Evolutionary conservation across 1,140 invertebrate species (phyloP).

Genomic region (Macrotrachela quadricornifera): DNA sequence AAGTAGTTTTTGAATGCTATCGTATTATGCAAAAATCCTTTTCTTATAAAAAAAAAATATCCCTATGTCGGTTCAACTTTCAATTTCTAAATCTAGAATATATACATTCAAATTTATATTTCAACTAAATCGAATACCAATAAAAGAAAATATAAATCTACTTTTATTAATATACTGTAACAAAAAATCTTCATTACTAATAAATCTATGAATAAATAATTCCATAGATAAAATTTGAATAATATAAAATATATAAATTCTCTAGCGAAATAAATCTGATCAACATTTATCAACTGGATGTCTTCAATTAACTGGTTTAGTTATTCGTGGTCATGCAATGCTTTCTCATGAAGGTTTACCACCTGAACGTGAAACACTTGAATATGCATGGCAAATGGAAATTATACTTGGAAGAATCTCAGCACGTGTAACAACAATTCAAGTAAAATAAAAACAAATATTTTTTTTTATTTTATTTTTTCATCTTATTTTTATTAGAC

Average conservation of each 20-base stretch:
- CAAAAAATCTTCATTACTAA: too few species aligned
- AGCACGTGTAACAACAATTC: conserved; percentile 34
- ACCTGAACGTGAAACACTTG: conserved; percentile 73
- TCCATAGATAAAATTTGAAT: too few species aligned
- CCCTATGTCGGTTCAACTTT: too few species aligned
- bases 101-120: too few species aligned
- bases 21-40: too few species aligned
- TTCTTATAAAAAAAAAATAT: too few species aligned
- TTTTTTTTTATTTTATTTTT: not conserved
- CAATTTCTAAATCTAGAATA: too few species aligned
- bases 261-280: not conserved
- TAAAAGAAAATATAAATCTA: too few species aligned
- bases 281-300: not conserved
- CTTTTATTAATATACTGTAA: too few species aligned
- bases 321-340: conserved; percentile 81
- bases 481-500: not conserved
- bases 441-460: conserved; percentile 25
- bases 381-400: conserved; percentile 71
- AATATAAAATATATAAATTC: not conserved
- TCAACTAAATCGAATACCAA: too few species aligned
- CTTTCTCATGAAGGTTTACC: conserved; percentile 72
- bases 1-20: too few species aligned
- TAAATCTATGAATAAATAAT: too few species aligned
- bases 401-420: conserved; percentile 37
- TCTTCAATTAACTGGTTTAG: conserved; percentile 61